Percentiles rank a stretch among this genome's conserved stretches.
Conservation (phyloP, 2,888 invertebrate species). For the Malthinus flaveolus region DNA sequence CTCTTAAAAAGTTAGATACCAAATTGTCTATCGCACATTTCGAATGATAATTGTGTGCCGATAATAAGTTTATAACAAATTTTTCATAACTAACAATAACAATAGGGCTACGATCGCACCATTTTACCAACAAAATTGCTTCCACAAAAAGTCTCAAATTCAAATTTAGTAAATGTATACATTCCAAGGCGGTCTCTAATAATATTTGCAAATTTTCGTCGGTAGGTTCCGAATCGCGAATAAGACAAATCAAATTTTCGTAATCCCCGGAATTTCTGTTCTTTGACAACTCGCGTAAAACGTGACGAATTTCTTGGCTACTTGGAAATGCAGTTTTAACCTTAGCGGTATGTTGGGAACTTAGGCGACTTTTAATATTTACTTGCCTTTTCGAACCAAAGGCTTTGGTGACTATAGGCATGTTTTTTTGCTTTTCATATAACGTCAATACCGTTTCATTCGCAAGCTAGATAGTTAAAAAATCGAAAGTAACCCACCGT, state of each 20-base stretch:
- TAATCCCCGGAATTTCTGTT: conserved; percentile 55
- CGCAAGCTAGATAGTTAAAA: no score
- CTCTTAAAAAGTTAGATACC: conserved; percentile 63
- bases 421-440: no score
- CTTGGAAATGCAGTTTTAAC: conserved; percentile 57
- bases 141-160: conserved; percentile 63
- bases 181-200: conserved; percentile 60
- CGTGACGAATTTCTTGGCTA: conserved; percentile 53
- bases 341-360: conserved; percentile 31
- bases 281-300: conserved; percentile 54
- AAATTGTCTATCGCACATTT: conserved; percentile 64
- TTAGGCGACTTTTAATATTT: not conserved
- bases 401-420: no score
- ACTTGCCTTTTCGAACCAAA: no score
- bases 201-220: conserved; percentile 62
- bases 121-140: conserved; percentile 62
- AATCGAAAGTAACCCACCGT: no score
- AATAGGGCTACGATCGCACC: conserved; percentile 58
- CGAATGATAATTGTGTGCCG: conserved; percentile 69
- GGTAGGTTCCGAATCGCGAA: conserved; percentile 58
- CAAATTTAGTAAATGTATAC: conserved; percentile 62
- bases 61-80: conserved; percentile 68
- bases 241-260: conserved; percentile 57
- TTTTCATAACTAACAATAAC: conserved; percentile 63
- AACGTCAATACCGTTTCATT: no score